Conservation (phyloP, 1,140 invertebrate genomes). For the Vanessa tameamea region DNA sequence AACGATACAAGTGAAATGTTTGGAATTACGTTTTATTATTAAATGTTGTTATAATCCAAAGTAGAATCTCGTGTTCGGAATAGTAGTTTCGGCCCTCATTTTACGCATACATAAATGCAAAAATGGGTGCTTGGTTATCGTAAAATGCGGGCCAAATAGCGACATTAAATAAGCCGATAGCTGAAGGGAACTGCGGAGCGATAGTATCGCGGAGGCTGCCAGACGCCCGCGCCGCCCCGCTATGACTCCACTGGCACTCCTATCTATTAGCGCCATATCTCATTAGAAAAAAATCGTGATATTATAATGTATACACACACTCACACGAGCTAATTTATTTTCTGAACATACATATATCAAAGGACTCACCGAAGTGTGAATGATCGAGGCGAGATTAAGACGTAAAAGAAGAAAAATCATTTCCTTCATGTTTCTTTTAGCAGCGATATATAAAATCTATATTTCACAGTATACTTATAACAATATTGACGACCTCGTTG, state of each 20-base stretch:
- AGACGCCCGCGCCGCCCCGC: slow-evolving; percentile 64
- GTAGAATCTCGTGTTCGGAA: background rate
- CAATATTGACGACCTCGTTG: too few species aligned
- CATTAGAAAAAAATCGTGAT: background rate
- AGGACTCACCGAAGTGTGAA: slow-evolving; percentile 1
- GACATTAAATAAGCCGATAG: slow-evolving; percentile 68
- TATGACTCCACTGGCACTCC: slow-evolving; percentile 43
- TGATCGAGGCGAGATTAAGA: background rate
- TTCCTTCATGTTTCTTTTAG: background rate
- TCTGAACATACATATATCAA: background rate
- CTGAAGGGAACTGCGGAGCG: slow-evolving; percentile 58
- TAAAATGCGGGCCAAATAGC: slow-evolving; percentile 59
- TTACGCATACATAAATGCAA: slow-evolving; percentile 39
- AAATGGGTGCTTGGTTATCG: slow-evolving; percentile 52
- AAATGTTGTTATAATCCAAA: background rate
- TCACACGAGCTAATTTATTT: background rate
- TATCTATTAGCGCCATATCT: background rate
- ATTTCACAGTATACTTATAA: too few species aligned
- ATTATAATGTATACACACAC: background rate
- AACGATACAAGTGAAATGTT: background rate
- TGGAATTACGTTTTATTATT: background rate
- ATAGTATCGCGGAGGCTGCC: slow-evolving; percentile 66
- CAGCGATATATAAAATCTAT: background rate
- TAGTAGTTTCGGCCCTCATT: slow-evolving; percentile 7
- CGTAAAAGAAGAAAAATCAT: background rate